Evolutionary conservation across 1,140 invertebrate genomes (phyloP).

Genomic region (Diuraphis noxia): DNA sequence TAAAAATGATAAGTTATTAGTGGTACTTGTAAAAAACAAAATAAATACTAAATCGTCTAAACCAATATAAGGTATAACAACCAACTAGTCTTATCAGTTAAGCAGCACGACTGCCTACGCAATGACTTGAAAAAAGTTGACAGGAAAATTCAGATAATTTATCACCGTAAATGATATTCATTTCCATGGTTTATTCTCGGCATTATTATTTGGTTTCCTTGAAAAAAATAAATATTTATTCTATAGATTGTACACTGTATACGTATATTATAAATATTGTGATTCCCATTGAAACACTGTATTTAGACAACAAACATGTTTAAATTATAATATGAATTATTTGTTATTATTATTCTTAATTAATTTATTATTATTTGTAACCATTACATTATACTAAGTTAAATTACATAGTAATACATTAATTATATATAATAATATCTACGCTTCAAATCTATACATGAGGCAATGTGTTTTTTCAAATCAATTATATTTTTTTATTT

Average conservation of each 20-base stretch:
- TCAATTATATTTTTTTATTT: background rate
- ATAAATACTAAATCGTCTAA: background rate
- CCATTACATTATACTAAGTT: too few relatives aligned
- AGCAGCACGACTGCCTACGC: background rate
- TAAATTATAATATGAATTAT: too few relatives aligned
- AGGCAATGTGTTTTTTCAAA: background rate
- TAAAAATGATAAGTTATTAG: background rate
- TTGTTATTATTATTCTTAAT: background rate
- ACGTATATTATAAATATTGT: background rate
- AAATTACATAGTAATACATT: too few relatives aligned
- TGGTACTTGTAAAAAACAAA: background rate
- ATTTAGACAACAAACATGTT: background rate
- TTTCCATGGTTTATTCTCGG: background rate
- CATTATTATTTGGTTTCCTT: background rate
- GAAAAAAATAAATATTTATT: background rate
- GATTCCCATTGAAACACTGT: background rate
- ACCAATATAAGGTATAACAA: conserved; percentile 7
- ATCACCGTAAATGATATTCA: background rate
- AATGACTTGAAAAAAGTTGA: conserved; percentile 13
- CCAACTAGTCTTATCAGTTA: conserved; percentile 26
- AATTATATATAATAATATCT: too few relatives aligned
- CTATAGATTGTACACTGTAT: background rate
- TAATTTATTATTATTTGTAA: too few relatives aligned
- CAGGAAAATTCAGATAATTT: background rate
- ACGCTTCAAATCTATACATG: background rate